phyloP scores from a whole-genome alignment of 2,113 vertebrate species.

The Lycocorax pyrrhopterus region DNA sequence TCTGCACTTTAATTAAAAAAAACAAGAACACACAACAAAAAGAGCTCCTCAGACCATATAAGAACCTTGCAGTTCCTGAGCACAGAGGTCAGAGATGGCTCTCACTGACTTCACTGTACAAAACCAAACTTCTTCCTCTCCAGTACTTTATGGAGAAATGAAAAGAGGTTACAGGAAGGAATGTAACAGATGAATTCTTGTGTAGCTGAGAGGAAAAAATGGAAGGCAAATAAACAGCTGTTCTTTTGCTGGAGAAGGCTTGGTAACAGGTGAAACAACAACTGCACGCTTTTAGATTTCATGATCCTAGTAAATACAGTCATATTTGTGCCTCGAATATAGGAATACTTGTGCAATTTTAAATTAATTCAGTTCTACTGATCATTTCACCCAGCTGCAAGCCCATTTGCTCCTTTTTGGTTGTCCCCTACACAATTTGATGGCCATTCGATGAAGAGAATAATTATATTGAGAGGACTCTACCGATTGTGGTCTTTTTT shows the following conservation, averaged over 20 bases:
- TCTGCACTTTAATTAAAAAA: neutral
- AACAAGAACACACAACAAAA: rapidly evolving
- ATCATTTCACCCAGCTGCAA: neutral
- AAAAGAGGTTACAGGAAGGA: neutral
- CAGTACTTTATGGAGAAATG: neutral
- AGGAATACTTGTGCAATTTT: neutral
- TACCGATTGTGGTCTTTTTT: neutral
- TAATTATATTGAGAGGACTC: neutral
- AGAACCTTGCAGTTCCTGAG: neutral
- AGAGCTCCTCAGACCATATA: neutral
- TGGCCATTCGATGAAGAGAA: neutral
- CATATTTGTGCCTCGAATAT: neutral
- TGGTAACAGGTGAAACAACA: slow-evolving; percentile 36
- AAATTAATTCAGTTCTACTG: neutral
- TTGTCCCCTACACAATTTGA: neutral
- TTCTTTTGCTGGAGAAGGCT: neutral
- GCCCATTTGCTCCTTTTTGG: neutral
- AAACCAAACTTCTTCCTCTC: neutral
- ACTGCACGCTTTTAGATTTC: neutral
- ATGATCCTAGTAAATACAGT: neutral
- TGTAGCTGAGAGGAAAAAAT: neutral
- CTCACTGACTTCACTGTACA: neutral
- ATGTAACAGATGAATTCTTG: neutral
- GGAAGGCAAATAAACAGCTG: slow-evolving; percentile 14
- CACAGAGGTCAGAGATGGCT: neutral